Evolutionary conservation across 2,888 invertebrate genomes (phyloP).

Genomic region (Ceraclea dissimilis): DNA sequence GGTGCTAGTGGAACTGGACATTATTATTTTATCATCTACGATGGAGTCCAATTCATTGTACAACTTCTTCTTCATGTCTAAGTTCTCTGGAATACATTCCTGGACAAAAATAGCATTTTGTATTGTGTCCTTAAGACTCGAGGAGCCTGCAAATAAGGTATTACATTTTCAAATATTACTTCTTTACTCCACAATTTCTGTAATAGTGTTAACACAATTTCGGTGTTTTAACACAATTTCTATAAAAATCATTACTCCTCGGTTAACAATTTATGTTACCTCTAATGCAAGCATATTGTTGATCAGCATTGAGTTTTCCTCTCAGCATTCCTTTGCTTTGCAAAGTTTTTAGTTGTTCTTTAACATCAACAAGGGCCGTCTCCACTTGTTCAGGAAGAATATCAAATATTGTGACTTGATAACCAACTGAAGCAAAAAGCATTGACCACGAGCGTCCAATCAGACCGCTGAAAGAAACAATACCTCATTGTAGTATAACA

Average conservation of each 20-base stretch:
- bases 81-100: conserved; percentile 89
- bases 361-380: conserved; percentile 66
- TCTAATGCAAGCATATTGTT: conserved; percentile 72
- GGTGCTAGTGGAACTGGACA: conserved; percentile 92
- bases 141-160: conserved; percentile 45
- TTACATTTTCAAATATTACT: conserved; percentile 2
- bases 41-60: conserved; percentile 71
- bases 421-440: conserved; percentile 90
- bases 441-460: conserved; percentile 97
- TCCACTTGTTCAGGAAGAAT: conserved; percentile 67
- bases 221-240: too few species aligned
- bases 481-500: too few species aligned
- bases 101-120: conserved; percentile 76
- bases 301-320: conserved; percentile 62
- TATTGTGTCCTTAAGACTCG: conserved; percentile 60
- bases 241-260: too few species aligned
- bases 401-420: conserved; percentile 82
- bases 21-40: conserved; percentile 65
- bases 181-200: not conserved
- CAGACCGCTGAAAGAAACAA: conserved; percentile 63
- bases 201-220: not conserved
- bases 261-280: too few species aligned
- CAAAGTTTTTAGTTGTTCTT: conserved; percentile 61
- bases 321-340: conserved; percentile 67
- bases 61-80: conserved; percentile 76